A percentile compares a stretch with the other conserved stretches of the same genome.
These are phyloP conservation scores for Protobothrops mucrosquamatus DNA, from an alignment of 2,113 vertebrate genomes.

Conservation along the genomic window DNA sequence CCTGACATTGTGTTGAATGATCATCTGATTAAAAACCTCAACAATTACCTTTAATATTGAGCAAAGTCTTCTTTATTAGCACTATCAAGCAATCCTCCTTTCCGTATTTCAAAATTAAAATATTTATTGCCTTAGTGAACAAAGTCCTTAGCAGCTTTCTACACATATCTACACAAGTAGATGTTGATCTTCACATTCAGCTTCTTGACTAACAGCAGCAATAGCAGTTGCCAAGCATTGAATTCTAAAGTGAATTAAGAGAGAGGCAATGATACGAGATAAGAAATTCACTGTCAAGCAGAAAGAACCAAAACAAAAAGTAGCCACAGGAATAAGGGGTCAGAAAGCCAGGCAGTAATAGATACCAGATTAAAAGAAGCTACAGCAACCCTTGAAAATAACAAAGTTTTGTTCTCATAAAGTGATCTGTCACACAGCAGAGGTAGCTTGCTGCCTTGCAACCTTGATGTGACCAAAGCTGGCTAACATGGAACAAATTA, in stretches of 20 bases:
- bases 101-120: constrained; percentile 9
- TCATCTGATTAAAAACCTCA: neutral
- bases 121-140: constrained; percentile 26
- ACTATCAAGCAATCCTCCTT: constrained; percentile 26
- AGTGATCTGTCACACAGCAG: neutral
- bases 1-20: neutral
- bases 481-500: neutral
- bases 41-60: constrained; percentile 23
- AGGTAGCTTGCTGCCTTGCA: neutral
- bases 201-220: neutral
- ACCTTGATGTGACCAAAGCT: neutral
- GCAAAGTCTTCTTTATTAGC: constrained; percentile 5
- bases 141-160: constrained; percentile 19
- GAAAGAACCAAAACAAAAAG: neutral
- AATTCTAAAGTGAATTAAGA: neutral
- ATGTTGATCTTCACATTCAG: constrained; percentile 26
- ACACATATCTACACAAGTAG: neutral
- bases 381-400: neutral
- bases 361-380: neutral
- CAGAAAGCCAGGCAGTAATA: neutral
- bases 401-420: neutral
- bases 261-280: constrained; percentile 7
- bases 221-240: neutral
- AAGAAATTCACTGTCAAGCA: neutral
- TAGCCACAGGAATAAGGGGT: neutral